These are phyloP conservation scores for Sialis fuliginosa DNA, from an alignment of 2,888 invertebrate genomes.

Conservation along the genomic window DNA sequence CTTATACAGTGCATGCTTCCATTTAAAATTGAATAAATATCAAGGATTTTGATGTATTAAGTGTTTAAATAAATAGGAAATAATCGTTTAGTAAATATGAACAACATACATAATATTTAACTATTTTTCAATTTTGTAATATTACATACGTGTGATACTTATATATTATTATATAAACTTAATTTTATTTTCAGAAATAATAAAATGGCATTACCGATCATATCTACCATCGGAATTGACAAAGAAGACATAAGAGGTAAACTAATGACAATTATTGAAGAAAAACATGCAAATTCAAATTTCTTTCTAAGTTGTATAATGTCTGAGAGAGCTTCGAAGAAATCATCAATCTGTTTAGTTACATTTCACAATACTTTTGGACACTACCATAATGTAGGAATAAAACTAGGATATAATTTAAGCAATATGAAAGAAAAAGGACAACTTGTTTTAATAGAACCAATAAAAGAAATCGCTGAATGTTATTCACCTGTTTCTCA, in stretches of 20 bases:
- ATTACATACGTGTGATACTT: not conserved
- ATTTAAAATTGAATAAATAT: too few relatives aligned
- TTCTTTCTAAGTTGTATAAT: constrained; percentile 52
- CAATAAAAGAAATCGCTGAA: constrained; percentile 28
- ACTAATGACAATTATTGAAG: constrained; percentile 49
- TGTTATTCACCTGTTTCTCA: constrained; percentile 11
- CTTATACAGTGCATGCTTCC: too few relatives aligned
- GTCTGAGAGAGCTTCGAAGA: constrained; percentile 39
- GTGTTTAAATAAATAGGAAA: too few relatives aligned
- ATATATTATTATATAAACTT: not conserved
- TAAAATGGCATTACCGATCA: constrained; percentile 42
- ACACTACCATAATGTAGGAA: constrained; percentile 57
- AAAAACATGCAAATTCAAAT: constrained; percentile 50
- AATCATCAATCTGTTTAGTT: constrained; percentile 39
- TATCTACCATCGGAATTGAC: constrained; percentile 46
- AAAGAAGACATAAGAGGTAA: constrained; percentile 31
- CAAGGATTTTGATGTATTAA: too few relatives aligned
- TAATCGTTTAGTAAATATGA: not conserved
- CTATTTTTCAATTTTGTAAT: not conserved
- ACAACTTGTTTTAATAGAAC: constrained; percentile 32
- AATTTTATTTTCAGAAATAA: not conserved
- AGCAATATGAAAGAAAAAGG: constrained; percentile 29
- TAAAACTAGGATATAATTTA: constrained; percentile 55
- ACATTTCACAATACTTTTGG: constrained; percentile 50
- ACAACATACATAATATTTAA: not conserved